These are phyloP conservation scores for Pelochelys cantorii DNA, from an alignment of 2,797 vertebrate species.

Conservation along the genomic window DNA sequence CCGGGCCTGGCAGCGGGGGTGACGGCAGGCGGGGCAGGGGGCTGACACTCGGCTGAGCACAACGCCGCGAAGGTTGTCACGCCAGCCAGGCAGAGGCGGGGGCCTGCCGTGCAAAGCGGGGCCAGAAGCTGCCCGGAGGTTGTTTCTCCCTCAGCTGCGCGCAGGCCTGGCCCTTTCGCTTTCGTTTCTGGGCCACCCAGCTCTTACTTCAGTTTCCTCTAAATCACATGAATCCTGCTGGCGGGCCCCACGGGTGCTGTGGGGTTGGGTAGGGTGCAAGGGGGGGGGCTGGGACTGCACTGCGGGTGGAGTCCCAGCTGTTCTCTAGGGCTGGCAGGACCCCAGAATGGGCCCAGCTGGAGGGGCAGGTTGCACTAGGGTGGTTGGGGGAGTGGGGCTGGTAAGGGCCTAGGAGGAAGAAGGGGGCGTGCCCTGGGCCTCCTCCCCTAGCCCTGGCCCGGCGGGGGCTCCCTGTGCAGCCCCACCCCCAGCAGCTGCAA, in stretches of 20 bases:
- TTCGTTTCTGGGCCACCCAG: background rate
- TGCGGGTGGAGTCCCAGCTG: background rate
- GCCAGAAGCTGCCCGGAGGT: too few relatives aligned
- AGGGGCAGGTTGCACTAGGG: background rate
- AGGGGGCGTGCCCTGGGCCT: background rate
- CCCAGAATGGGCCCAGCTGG: background rate
- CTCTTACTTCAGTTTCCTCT: background rate
- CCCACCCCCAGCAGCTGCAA: rapidly evolving
- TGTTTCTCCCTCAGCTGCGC: background rate
- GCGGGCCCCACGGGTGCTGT: background rate
- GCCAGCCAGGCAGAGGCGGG: too few relatives aligned
- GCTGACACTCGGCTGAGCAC: too few relatives aligned
- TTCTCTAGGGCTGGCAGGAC: too few relatives aligned
- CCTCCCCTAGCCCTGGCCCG: background rate
- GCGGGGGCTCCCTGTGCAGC: too few relatives aligned
- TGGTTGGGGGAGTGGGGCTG: background rate
- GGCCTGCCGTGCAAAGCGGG: too few relatives aligned
- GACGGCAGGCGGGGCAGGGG: too few relatives aligned
- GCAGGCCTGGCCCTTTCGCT: background rate
- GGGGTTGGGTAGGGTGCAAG: too few relatives aligned
- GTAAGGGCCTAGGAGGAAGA: rapidly evolving
- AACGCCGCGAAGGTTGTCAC: too few relatives aligned
- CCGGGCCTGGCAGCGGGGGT: too few relatives aligned
- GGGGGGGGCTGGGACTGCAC: background rate
- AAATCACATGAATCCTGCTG: background rate